A percentile compares a stretch with the other conserved stretches of the same genome.
Conservation (phyloP, 2,888 invertebrate species). For the Alloplasta piceator region DNA sequence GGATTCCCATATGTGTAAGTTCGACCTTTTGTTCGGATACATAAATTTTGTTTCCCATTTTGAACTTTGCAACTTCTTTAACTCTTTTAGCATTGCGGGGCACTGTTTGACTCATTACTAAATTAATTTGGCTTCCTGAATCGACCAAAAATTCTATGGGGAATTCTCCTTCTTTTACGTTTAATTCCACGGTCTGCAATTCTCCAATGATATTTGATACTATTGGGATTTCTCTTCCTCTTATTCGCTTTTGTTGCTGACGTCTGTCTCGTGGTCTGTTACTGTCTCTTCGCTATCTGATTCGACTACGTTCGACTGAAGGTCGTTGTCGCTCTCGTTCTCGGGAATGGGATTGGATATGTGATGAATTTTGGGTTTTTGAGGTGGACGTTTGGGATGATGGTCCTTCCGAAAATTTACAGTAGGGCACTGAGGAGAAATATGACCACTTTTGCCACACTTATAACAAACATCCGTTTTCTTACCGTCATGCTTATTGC, state of each 20-base stretch:
- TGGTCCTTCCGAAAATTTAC: slow-evolving; percentile 5
- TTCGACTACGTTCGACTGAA: slow-evolving; percentile 8
- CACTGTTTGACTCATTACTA: slow-evolving; percentile 6
- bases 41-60: slow-evolving; percentile 7
- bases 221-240: slow-evolving; percentile 4
- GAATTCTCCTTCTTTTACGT: slow-evolving; percentile 1
- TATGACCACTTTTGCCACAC: slow-evolving; percentile 5
- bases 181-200: slow-evolving; percentile 5
- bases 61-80: no score
- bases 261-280: slow-evolving; percentile 7
- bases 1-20: slow-evolving; percentile 28
- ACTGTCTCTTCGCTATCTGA: slow-evolving; percentile 2
- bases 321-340: slow-evolving; percentile 9
- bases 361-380: slow-evolving; percentile 7
- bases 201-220: no score
- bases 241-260: slow-evolving; percentile 2
- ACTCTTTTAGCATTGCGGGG: slow-evolving; percentile 3
- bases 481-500: slow-evolving; percentile 6
- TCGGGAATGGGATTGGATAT: not conserved
- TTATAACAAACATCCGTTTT: slow-evolving; percentile 11
- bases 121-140: slow-evolving; percentile 1
- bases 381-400: not conserved
- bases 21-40: slow-evolving; percentile 23
- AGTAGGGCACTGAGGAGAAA: slow-evolving; percentile 6
- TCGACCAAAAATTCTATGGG: slow-evolving; percentile 1